Percentiles rank a stretch among this genome's conserved stretches.
These are phyloP conservation scores for Hippocampus comes DNA, from an alignment of 2,113 vertebrate species.

Conservation along the genomic window DNA sequence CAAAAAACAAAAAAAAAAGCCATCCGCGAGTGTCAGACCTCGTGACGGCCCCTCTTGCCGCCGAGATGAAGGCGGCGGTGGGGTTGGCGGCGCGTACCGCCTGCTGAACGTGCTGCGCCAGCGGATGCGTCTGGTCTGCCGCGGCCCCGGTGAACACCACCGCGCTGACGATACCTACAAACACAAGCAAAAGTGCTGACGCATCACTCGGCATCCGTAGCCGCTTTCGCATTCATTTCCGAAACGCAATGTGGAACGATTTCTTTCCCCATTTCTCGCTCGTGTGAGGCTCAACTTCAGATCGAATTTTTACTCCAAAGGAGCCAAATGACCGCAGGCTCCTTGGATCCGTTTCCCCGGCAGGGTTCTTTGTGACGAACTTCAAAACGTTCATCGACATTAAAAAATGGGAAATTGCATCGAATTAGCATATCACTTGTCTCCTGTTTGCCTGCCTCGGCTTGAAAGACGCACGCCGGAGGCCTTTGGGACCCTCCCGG, in stretches of 20 bases:
- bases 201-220: too few species aligned
- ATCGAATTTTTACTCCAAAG: neutral
- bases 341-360: too few species aligned
- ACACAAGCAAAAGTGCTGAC: neutral
- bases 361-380: too few species aligned
- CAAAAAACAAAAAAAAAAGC: constrained; percentile 32
- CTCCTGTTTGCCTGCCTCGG: neutral
- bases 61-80: constrained; percentile 80
- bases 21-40: constrained; percentile 71
- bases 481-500: neutral
- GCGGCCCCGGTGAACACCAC: constrained; percentile 87
- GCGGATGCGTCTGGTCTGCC: constrained; percentile 79
- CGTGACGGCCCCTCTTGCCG: constrained; percentile 86
- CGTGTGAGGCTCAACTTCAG: neutral
- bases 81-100: constrained; percentile 87
- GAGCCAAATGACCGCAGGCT: too few species aligned
- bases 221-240: neutral
- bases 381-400: too few species aligned
- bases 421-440: too few species aligned
- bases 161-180: constrained; percentile 83
- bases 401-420: too few species aligned
- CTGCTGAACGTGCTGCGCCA: constrained; percentile 81
- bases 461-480: neutral
- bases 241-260: too few species aligned
- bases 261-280: too few species aligned